Conservation (phyloP, 2,888 invertebrate genomes). For the Apodemia mormo region DNA sequence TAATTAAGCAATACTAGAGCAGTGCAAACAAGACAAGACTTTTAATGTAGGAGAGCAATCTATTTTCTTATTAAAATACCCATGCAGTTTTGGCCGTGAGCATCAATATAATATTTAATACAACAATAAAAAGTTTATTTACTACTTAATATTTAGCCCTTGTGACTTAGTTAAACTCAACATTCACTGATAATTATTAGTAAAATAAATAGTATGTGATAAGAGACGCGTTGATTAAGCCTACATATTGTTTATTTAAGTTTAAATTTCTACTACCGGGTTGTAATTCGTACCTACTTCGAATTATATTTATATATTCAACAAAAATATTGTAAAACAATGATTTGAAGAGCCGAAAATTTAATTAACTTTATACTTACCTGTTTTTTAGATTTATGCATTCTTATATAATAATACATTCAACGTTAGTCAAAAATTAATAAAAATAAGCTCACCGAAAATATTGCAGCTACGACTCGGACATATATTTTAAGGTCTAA, state of each 20-base stretch:
- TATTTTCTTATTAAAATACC: too few relatives aligned
- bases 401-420: background rate
- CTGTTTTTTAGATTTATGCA: background rate
- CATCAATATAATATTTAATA: too few relatives aligned
- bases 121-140: background rate
- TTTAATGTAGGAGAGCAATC: too few relatives aligned
- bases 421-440: background rate
- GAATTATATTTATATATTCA: background rate
- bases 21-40: too few relatives aligned
- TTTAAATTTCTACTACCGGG: background rate
- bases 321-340: background rate
- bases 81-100: too few relatives aligned
- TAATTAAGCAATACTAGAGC: too few relatives aligned
- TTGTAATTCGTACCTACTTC: too few relatives aligned
- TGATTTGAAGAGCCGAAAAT: background rate
- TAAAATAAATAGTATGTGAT: slow-evolving; percentile 19
- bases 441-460: slow-evolving; percentile 61
- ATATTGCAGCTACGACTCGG: slow-evolving; percentile 66
- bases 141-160: background rate
- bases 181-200: slow-evolving; percentile 6
- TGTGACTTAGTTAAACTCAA: background rate
- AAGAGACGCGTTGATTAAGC: background rate
- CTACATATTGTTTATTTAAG: slow-evolving; percentile 2
- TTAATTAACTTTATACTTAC: background rate
- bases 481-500: slow-evolving; percentile 68